Percentiles rank a stretch among this genome's conserved stretches.
These are phyloP conservation scores for Atrina japonica DNA, from an alignment of 2,888 invertebrate species.

Conservation along the genomic window DNA sequence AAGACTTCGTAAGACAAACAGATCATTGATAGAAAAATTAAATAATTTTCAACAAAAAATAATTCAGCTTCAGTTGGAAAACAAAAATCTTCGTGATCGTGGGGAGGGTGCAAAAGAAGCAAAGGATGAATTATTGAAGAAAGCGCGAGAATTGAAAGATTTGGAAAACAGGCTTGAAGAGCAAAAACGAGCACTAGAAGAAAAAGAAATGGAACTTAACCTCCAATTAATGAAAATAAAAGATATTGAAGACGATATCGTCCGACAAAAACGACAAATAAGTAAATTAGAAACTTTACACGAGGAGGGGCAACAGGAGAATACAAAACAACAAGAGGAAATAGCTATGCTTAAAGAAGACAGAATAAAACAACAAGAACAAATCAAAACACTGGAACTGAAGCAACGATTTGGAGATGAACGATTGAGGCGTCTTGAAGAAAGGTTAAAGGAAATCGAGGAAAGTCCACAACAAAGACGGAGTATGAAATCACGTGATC, in stretches of 20 bases:
- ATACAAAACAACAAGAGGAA: conserved; percentile 57
- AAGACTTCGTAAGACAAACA: conserved; percentile 60
- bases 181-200: conserved; percentile 57
- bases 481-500: conserved; percentile 19
- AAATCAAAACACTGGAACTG: conserved; percentile 54
- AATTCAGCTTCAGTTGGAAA: conserved; percentile 61
- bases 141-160: conserved; percentile 52
- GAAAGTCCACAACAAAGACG: conserved; percentile 20
- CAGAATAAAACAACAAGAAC: conserved; percentile 53
- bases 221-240: conserved; percentile 57
- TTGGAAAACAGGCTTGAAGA: conserved; percentile 56
- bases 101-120: conserved; percentile 59
- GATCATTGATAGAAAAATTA: conserved; percentile 60
- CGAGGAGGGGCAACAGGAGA: conserved; percentile 59
- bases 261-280: conserved; percentile 56
- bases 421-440: conserved; percentile 55
- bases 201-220: conserved; percentile 60
- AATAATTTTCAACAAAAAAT: conserved; percentile 66
- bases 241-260: conserved; percentile 56
- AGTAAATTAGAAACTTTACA: conserved; percentile 54
- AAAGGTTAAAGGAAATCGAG: conserved; percentile 51
- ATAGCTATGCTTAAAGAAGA: conserved; percentile 56
- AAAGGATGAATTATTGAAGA: conserved; percentile 55
- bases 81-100: conserved; percentile 57
- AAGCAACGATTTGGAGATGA: conserved; percentile 60